Base-by-base conservation (phyloP, 2,113 vertebrate genomes). In the Columba janthina region DNA sequence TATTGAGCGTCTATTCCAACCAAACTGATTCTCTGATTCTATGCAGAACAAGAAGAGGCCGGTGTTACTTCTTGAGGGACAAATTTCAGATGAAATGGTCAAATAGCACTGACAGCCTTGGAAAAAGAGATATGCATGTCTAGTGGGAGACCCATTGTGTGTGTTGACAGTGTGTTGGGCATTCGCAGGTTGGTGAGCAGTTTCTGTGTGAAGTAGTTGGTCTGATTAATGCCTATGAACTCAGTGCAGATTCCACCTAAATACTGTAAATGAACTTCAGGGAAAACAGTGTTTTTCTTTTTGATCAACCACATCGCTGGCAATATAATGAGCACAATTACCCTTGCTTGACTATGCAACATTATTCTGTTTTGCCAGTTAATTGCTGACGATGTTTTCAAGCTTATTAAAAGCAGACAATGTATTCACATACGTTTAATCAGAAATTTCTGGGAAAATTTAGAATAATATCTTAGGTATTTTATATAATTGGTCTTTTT, bases 341-440 rank as follows among this genome's bases (percentile, higher is more conserved):
- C 82, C 58, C 75, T 93, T 61, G 72, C 76, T 40, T 80, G 44
- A n/a, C 91, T 91, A 26, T 74, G 87, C 77, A 75, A 40, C 95
- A 19, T 77, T 75, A 64, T 70, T 93, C 82, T 77, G 67, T 28
- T 60, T 91, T 14, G 28, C 64, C 89, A 8, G 26, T 94, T 96
- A 97, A 96, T 96, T 96, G 88, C 64, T 91, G 90, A 40, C 22
- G 61, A 81, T 83, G 78, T 61, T 93, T 88, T 85, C 95, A 95
- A 85, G 93, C 85, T 87, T 93, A 94, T 97, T 94, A 96, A 91
- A 95, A 76, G 34, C 93, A 88, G 67, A 53, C 57, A 82, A 34
- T 40, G n/a, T 50, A 66, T 56, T 90, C 90, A 92, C 67, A 70
- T 92, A 86, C 53, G 85, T 71, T 93, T 88, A 79, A 74, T 92